Conservation (phyloP, 2,113 vertebrate species). For the Neofelis nebulosa region DNA sequence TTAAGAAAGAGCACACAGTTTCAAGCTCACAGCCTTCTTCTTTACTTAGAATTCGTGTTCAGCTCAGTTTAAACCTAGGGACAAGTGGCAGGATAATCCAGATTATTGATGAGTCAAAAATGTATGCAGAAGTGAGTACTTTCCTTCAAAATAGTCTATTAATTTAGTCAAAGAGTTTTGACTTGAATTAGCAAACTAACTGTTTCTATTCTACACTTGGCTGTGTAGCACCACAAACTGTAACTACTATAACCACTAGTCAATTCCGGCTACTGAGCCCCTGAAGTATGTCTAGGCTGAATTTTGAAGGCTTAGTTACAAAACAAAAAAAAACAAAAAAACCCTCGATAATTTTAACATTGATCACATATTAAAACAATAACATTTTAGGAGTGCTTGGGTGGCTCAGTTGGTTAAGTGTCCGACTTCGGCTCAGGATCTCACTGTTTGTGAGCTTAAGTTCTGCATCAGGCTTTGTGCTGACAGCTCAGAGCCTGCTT, state of each 20-base stretch:
- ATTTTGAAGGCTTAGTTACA: neutral
- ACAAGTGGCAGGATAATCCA: neutral
- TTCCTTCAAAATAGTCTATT: neutral
- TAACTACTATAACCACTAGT: neutral
- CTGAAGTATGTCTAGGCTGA: neutral
- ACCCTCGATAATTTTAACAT: neutral
- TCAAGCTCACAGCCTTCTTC: neutral
- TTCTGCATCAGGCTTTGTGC: too few relatives aligned
- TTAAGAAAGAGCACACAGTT: neutral
- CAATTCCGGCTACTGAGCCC: neutral
- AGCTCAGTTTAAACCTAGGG: neutral
- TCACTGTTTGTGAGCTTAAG: too few relatives aligned
- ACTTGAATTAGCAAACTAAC: neutral
- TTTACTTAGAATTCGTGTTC: neutral
- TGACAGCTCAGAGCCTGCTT: too few relatives aligned
- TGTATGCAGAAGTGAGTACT: neutral
- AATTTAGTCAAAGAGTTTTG: neutral
- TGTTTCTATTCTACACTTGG: neutral
- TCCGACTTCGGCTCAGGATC: too few relatives aligned
- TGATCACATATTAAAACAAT: neutral
- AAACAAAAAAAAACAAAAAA: neutral
- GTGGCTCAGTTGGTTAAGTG: too few relatives aligned
- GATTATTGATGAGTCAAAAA: neutral
- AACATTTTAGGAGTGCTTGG: neutral
- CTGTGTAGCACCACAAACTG: neutral